Percentiles rank a stretch among this genome's conserved stretches.
Evolutionary conservation across 2,113 vertebrate genomes (phyloP).

Genomic region (Terrapene triunguis): DNA sequence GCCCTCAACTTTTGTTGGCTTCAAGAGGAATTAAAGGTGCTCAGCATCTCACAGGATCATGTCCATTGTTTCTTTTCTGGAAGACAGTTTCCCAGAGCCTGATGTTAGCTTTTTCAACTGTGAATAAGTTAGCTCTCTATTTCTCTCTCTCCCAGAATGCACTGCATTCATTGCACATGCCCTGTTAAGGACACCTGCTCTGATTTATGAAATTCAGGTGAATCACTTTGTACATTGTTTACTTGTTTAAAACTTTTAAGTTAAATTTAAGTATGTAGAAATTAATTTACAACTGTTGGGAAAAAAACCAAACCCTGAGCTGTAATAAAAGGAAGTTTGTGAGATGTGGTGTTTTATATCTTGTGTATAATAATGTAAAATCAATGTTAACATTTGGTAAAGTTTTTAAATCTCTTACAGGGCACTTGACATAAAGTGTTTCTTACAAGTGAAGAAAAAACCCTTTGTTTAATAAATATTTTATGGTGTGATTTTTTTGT

Average conservation of each 20-base stretch:
- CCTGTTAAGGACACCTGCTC: conserved; percentile 45
- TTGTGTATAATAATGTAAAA: conserved; percentile 78
- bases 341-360: conserved; percentile 67
- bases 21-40: background rate
- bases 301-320: conserved; percentile 28
- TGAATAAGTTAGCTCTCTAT: background rate
- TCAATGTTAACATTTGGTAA: conserved; percentile 68
- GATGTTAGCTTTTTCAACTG: background rate
- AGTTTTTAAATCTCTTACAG: conserved; percentile 68
- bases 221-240: conserved; percentile 76
- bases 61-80: accelerated
- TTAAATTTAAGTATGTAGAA: conserved; percentile 77
- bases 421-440: conserved; percentile 72
- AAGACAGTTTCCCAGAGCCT: background rate
- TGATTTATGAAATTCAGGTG: conserved; percentile 67
- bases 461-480: conserved; percentile 84
- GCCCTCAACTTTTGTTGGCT: background rate
- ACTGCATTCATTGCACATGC: conserved; percentile 61
- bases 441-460: conserved; percentile 75
- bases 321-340: conserved; percentile 72
- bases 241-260: conserved; percentile 65
- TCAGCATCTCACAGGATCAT: background rate
- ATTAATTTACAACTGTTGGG: conserved; percentile 68
- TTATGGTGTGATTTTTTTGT: conserved; percentile 76
- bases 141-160: background rate